Evolutionary conservation across 2,888 invertebrate genomes (phyloP).

Genomic region (Amaurobius ferox): DNA sequence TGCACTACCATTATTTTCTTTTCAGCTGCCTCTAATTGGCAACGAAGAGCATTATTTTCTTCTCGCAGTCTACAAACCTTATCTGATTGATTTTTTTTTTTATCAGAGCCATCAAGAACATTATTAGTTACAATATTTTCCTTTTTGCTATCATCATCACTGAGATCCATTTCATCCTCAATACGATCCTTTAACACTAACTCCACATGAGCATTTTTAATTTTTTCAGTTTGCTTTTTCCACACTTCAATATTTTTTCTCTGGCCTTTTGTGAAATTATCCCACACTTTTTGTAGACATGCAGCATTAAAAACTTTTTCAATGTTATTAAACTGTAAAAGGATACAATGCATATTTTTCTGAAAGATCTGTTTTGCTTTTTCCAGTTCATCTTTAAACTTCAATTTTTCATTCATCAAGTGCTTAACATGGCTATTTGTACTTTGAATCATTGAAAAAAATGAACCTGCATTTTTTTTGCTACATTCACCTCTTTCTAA

Average conservation of each 20-base stretch:
- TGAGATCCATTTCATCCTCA: conserved; percentile 92
- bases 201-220: conserved; percentile 83
- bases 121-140: conserved; percentile 78
- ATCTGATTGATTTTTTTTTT: not conserved
- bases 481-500: conserved; percentile 95
- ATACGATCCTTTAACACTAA: conserved; percentile 83
- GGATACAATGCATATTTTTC: conserved; percentile 88
- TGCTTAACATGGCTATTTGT: conserved; percentile 94
- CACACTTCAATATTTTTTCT: conserved; percentile 98
- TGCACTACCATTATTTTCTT: conserved; percentile 94
- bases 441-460: conserved; percentile 94
- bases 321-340: conserved; percentile 98
- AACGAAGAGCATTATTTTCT: conserved; percentile 92
- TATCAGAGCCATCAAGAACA: not conserved
- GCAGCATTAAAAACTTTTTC: conserved; percentile 97
- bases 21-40: conserved; percentile 94
- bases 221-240: conserved; percentile 95
- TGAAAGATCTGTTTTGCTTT: conserved; percentile 90
- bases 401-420: conserved; percentile 88
- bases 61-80: conserved; percentile 79
- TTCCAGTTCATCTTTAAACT: conserved; percentile 91
- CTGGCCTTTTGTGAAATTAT: conserved; percentile 99
- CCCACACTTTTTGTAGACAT: conserved; percentile 98
- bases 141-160: conserved; percentile 85
- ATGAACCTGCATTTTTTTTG: conserved; percentile 91